phyloP scores from a whole-genome alignment of 2,888 invertebrate genomes.

The Epirrhoe tristata region DNA sequence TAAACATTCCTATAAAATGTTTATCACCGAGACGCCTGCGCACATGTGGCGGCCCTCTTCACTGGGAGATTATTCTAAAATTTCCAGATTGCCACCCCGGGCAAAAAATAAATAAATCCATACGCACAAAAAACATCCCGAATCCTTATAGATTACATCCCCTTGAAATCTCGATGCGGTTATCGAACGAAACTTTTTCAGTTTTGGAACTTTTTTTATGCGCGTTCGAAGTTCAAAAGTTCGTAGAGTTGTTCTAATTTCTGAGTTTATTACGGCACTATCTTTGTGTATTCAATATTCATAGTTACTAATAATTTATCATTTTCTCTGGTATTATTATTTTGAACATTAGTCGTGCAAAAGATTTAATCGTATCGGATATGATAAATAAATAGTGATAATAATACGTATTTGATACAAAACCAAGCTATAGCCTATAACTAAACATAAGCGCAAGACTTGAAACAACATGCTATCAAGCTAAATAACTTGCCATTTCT shows the following conservation, averaged over 20 bases:
- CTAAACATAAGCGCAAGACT: slow-evolving; percentile 1
- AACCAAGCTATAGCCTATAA: background rate
- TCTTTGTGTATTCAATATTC: too few relatives aligned
- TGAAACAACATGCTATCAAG: background rate
- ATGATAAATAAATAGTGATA: too few relatives aligned
- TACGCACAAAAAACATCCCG: slow-evolving; percentile 77
- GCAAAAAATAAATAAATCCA: slow-evolving; percentile 85
- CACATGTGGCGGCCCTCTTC: slow-evolving; percentile 82
- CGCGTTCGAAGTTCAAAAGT: slow-evolving; percentile 40
- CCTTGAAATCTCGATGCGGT: slow-evolving; percentile 77
- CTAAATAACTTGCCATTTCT: slow-evolving; percentile 22
- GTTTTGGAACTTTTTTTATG: slow-evolving; percentile 51
- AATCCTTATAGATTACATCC: slow-evolving; percentile 77
- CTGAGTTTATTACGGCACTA: background rate
- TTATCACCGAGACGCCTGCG: slow-evolving; percentile 71
- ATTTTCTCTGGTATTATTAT: too few relatives aligned
- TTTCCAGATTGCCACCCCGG: slow-evolving; percentile 84
- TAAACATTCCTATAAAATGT: slow-evolving; percentile 84
- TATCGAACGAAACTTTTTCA: slow-evolving; percentile 60
- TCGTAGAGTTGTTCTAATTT: slow-evolving; percentile 12
- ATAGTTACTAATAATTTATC: too few relatives aligned
- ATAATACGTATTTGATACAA: too few relatives aligned
- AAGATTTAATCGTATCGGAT: too few relatives aligned
- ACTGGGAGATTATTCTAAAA: slow-evolving; percentile 80
- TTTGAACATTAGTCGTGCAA: too few relatives aligned